Evolutionary conservation across 2,113 vertebrate species (phyloP).

Genomic region (Engystomops pustulosus): DNA sequence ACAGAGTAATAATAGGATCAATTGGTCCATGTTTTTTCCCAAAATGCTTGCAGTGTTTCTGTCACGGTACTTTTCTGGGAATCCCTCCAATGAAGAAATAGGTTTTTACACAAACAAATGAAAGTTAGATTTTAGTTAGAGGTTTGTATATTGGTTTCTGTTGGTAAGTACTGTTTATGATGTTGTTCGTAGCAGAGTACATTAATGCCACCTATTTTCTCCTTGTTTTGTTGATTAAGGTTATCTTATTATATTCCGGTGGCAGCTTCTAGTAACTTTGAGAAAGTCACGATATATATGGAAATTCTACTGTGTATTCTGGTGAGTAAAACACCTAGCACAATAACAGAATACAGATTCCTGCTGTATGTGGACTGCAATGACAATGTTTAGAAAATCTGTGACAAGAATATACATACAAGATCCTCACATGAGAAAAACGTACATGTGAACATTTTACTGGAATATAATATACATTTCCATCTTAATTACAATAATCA

Average conservation of each 20-base stretch:
- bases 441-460: background rate
- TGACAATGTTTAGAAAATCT: background rate
- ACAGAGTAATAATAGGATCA: background rate
- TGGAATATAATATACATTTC: background rate
- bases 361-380: conserved; percentile 1
- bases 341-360: background rate
- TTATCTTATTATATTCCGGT: background rate
- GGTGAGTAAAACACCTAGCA: background rate
- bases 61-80: background rate
- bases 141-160: background rate
- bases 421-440: background rate
- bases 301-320: background rate
- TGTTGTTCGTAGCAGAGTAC: too few species aligned
- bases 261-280: background rate
- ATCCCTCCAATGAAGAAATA: background rate
- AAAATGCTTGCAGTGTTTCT: too few species aligned
- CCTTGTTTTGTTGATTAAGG: background rate
- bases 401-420: background rate
- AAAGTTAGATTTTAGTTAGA: background rate
- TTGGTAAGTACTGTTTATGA: background rate
- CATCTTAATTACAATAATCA: background rate
- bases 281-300: conserved; percentile 1
- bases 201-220: background rate
- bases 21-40: too few species aligned
- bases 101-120: background rate